Evolutionary conservation across 2,113 vertebrate species (phyloP), one percentile per base, ranked within the genome.

Genomic region (Hucho hucho): DNA sequence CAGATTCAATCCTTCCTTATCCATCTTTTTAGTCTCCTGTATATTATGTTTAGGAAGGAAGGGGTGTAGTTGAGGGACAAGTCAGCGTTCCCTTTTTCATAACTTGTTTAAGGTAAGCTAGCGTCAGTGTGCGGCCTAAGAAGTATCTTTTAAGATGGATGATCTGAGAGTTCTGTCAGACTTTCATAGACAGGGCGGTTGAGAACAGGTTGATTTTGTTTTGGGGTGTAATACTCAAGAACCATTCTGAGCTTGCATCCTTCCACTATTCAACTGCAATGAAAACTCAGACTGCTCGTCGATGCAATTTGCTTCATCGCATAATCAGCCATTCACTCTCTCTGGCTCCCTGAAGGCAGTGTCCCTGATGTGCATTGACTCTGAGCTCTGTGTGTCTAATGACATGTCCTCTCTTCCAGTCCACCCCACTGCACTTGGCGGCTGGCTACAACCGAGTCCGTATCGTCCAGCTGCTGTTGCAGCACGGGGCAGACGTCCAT

Each of bases 391-490:
- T 26, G 37, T 37, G 29, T 47, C 61, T 87, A 86, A 86, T 70
- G 18, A 20, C 59, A 75, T 59, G 75, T 80, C 47, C 28, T 89
- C 49, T 90, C 74, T 92, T 84, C 69, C 91, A 99, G 97, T 99
- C 97, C 0, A 99, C 97, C 24, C 98, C 98, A 24, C 94, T 99
- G 73, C 97, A 99, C 85, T 93, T 99, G 84, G 98, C 98, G 18
- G 98, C 98, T 0, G 98, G 98, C 61, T 99, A 99, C 89, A 99
- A 99, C 92, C 90, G 98, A 29, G 98, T 99, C 64, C 95, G 97
- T 24, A 99, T 99, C 58, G 98, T 99, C 7, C 97, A 99, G 78
- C 95, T 99, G 13, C 94, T 99, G 13, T 96, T 99, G 49, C 98
- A 99, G 88, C 97, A 99, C 0, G 97, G 98, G 3, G 98, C 98